These are phyloP conservation scores for Misgurnus mizolepis DNA, from an alignment of 2,113 vertebrate species.

Conservation along the genomic window DNA sequence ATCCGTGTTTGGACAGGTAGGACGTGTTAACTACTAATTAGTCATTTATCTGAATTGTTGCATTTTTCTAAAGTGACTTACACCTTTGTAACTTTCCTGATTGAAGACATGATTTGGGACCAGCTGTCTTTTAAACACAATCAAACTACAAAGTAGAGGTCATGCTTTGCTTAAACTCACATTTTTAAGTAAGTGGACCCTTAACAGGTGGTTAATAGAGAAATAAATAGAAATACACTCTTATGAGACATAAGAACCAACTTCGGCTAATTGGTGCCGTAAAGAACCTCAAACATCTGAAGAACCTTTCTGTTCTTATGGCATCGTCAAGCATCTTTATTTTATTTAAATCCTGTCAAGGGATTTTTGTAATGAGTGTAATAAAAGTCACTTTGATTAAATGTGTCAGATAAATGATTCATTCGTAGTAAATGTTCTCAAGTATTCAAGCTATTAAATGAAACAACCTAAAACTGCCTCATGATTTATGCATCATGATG, in stretches of 20 bases:
- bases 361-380: background rate
- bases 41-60: background rate
- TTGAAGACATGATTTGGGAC: background rate
- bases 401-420: background rate
- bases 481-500: background rate
- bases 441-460: background rate
- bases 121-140: background rate
- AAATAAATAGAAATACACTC: no score
- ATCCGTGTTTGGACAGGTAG: constrained; percentile 77
- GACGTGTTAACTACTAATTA: constrained; percentile 5
- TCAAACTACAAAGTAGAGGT: background rate
- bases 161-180: background rate
- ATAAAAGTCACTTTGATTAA: background rate
- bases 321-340: no score
- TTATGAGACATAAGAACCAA: no score
- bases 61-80: background rate
- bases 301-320: no score
- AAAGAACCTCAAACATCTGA: no score
- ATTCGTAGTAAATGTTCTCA: background rate
- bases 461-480: background rate
- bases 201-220: constrained; percentile 8
- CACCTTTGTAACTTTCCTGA: background rate
- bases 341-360: background rate
- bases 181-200: background rate
- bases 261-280: no score